Conservation (phyloP, 2,797 vertebrate species). For the Rallus crepitans region DNA sequence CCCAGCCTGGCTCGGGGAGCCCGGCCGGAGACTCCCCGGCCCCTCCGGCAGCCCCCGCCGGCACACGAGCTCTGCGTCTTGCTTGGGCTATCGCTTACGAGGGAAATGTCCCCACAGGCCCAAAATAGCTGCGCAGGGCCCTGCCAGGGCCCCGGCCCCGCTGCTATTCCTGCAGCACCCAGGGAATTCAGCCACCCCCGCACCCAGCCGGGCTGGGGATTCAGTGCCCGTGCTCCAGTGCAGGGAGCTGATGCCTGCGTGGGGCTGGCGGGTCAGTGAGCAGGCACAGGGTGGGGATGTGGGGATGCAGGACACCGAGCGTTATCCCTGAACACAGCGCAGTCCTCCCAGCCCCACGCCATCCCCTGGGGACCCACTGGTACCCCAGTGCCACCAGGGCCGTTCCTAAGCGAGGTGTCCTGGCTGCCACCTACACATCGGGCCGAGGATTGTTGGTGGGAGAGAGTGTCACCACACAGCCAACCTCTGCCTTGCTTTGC, state of each 20-base stretch:
- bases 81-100: not conserved
- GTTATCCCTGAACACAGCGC: not conserved
- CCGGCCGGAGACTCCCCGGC: not conserved
- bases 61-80: not conserved
- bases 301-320: fast-evolving
- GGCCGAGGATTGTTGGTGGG: not conserved
- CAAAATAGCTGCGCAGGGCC: not conserved
- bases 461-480: not conserved
- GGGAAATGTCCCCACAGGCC: not conserved
- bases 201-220: not conserved
- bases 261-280: fast-evolving
- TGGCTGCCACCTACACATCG: not conserved
- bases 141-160: not conserved
- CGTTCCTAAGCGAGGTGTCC: fast-evolving
- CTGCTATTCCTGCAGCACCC: not conserved
- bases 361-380: not conserved
- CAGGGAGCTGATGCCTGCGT: fast-evolving
- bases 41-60: not conserved
- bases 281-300: fast-evolving
- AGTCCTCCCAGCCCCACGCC: not conserved
- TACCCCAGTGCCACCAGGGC: not conserved
- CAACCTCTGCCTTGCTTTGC: not conserved
- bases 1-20: not conserved
- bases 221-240: fast-evolving
- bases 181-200: not conserved